A percentile compares a stretch with the other conserved stretches of the same genome.
phyloP scores from a whole-genome alignment of 2,888 invertebrate species.

The Dendrolimus pini region DNA sequence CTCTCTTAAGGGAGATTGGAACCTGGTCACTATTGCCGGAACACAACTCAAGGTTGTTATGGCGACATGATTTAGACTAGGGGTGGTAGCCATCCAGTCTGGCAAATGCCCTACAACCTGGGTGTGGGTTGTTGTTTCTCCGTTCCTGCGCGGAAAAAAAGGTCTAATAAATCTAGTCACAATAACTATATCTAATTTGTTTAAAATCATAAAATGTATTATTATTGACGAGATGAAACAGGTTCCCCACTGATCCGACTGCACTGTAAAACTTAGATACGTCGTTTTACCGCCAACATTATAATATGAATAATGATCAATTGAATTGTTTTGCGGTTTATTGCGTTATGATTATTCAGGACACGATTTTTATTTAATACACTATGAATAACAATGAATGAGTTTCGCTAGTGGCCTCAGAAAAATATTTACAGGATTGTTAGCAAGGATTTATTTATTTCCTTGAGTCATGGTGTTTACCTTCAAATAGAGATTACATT shows the following conservation, averaged over 20 bases:
- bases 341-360: conserved; percentile 6
- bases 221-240: background rate
- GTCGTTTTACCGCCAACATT: background rate
- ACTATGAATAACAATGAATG: conserved; percentile 7
- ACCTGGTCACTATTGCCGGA: no score
- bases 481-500: background rate
- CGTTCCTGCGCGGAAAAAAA: no score
- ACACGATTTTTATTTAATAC: conserved; percentile 7
- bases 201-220: no score
- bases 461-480: background rate
- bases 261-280: background rate
- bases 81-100: no score
- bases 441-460: background rate
- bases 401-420: background rate
- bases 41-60: no score
- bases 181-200: no score
- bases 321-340: conserved; percentile 9
- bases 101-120: no score
- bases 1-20: no score
- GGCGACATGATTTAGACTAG: no score
- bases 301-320: conserved; percentile 5
- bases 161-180: no score
- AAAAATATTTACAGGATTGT: background rate
- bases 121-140: no score
- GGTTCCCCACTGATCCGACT: background rate